Evolutionary conservation across 2,888 invertebrate genomes (phyloP).

Genomic region (Sialis fuliginosa): DNA sequence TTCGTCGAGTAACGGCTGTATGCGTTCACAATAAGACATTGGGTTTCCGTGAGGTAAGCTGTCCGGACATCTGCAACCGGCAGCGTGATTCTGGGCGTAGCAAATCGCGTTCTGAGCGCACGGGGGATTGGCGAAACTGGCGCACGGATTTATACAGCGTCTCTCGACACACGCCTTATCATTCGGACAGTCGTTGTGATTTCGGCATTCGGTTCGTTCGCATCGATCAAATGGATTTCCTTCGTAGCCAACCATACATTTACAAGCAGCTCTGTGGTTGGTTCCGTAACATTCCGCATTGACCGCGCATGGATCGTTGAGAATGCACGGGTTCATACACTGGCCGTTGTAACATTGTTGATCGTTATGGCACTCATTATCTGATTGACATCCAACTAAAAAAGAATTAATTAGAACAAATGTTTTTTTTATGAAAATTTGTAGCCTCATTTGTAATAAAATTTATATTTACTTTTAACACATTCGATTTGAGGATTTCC

Average conservation of each 20-base stretch:
- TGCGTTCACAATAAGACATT: conserved; percentile 50
- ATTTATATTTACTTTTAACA: conserved; percentile 37
- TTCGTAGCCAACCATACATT: conserved; percentile 54
- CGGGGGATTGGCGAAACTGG: conserved; percentile 40
- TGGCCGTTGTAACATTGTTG: conserved; percentile 69
- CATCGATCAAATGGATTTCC: conserved; percentile 72
- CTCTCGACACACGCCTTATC: conserved; percentile 54
- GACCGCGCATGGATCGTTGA: conserved; percentile 64
- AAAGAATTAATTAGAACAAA: conserved; percentile 12
- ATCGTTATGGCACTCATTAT: conserved; percentile 62
- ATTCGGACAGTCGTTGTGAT: conserved; percentile 60
- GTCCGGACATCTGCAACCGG: conserved; percentile 68
- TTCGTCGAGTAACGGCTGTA: conserved; percentile 27
- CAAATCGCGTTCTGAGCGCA: conserved; percentile 76
- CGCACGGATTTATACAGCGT: conserved; percentile 66
- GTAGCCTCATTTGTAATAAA: neutral
- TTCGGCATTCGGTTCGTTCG: conserved; percentile 59
- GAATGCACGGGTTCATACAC: conserved; percentile 64
- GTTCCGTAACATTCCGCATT: conserved; percentile 73
- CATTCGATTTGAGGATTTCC: conserved; percentile 76
- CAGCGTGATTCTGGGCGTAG: conserved; percentile 60
- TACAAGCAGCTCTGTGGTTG: conserved; percentile 62
- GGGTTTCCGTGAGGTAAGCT: conserved; percentile 66
- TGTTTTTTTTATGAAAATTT: neutral
- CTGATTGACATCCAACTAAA: conserved; percentile 65